Conservation (phyloP, 2,797 vertebrate species). For the Sandelia bainsii region DNA sequence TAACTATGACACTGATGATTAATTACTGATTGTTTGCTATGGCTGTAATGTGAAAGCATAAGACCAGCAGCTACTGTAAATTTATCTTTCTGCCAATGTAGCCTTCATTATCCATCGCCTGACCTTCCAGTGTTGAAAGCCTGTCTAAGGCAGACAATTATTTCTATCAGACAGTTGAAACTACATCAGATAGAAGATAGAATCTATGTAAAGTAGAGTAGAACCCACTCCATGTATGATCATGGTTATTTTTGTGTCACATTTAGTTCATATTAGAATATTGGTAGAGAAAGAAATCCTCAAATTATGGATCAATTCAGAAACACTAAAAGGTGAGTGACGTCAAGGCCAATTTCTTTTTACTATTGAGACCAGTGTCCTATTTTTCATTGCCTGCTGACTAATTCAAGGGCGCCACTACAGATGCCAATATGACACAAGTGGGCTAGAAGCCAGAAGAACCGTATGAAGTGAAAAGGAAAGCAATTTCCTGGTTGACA, state of each 20-base stretch:
- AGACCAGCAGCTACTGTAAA: neutral
- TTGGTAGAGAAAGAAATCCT: slow-evolving; percentile 2
- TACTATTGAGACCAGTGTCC: slow-evolving; percentile 15
- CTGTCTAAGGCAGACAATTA: neutral
- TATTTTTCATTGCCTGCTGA: slow-evolving; percentile 36
- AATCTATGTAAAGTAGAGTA: neutral
- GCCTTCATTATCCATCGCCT: neutral
- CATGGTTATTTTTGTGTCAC: slow-evolving; percentile 4
- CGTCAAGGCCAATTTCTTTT: slow-evolving; percentile 16
- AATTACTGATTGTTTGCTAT: slow-evolving; percentile 3
- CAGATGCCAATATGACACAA: slow-evolving; percentile 48
- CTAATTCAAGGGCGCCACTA: slow-evolving; percentile 62
- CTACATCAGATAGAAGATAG: neutral
- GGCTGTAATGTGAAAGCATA: neutral
- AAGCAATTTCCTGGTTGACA: slow-evolving; percentile 65
- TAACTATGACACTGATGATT: slow-evolving; percentile 23
- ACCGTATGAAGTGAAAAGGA: slow-evolving; percentile 42
- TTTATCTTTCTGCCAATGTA: slow-evolving; percentile 10
- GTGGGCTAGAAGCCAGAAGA: slow-evolving; percentile 23
- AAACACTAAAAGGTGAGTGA: neutral
- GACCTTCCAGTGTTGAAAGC: neutral
- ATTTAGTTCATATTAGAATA: neutral
- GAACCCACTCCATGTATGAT: neutral
- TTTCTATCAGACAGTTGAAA: neutral
- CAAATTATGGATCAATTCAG: slow-evolving; percentile 4